These are phyloP conservation scores for Cephus cinctus DNA, from an alignment of 1,140 invertebrate genomes.

Conservation along the genomic window DNA sequence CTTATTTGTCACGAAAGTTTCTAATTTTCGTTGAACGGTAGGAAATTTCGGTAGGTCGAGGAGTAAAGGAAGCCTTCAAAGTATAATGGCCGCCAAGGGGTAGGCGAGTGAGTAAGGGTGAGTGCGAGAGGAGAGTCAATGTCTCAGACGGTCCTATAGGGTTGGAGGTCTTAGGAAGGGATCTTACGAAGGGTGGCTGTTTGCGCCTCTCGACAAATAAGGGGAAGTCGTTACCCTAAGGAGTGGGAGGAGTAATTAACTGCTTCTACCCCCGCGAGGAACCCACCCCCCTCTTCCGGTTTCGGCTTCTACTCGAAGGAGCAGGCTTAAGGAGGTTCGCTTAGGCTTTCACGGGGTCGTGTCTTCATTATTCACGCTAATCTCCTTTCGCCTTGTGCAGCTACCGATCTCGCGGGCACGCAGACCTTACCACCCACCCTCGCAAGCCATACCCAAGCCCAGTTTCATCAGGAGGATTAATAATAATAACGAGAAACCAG, in stretches of 20 bases:
- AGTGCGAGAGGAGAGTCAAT: conserved; percentile 6
- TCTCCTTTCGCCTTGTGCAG: conserved; percentile 44
- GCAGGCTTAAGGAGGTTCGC: conserved; percentile 43
- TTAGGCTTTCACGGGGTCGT: conserved; percentile 49
- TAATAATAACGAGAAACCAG: no score
- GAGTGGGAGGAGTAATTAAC: conserved; percentile 52
- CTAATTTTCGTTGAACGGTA: no score
- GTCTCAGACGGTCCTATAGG: conserved; percentile 20
- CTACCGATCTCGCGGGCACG: no score
- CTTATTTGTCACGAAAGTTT: no score
- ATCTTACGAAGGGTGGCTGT: conserved; percentile 23
- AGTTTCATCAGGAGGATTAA: no score
- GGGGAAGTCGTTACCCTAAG: conserved; percentile 51
- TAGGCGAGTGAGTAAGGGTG: no score
- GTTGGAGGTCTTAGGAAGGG: conserved; percentile 4
- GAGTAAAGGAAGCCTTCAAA: no score
- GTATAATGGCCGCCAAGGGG: no score
- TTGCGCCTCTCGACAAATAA: conserved; percentile 52
- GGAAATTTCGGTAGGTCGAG: no score
- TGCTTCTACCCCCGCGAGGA: conserved; percentile 26
- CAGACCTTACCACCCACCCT: no score
- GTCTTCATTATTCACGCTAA: conserved; percentile 53
- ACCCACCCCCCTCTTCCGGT: conserved; percentile 24
- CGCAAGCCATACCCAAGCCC: no score
- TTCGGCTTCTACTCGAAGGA: conserved; percentile 44